Evolutionary conservation across 2,797 vertebrate species (phyloP), one percentile per base, ranked within the genome.

Genomic region (Sardinella longiceps): DNA sequence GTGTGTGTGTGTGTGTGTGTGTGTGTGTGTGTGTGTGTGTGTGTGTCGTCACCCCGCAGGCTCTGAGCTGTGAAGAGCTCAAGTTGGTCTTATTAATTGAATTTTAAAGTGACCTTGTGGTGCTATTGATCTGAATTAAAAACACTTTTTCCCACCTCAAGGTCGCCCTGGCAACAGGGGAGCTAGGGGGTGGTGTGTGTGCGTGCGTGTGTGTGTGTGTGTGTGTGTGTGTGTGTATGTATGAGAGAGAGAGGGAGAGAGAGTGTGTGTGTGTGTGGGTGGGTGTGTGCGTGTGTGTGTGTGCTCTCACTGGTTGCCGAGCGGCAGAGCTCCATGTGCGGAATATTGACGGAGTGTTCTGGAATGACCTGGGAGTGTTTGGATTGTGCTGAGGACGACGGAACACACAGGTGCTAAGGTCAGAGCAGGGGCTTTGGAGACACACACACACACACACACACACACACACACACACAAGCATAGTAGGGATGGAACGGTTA

Each of bases 71-170:
- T 77, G 81, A 28, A 33, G 81, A 84, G 81, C 58, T 87, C 33
- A 83, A 80, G 53, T 80, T 56, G 84, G 80, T 46, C 83, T 85
- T 84, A 84, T 87, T 90, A 88, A 89, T 89, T 87, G 94, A 94
- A 95, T 96, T 96, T 95, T 96, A 94, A 95, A 96, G 94, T 96
- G 95, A 96, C 95, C 95, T 96, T 96, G 95, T 90, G 90, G 89
- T 80, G 15, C 88, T 95, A 96, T 96, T 95, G 96, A 97, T 97
- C 92, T 93, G 94, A 95, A 95, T 96, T 94, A 94, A 94, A 93
- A 94, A 94, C 95, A 87, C 1, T 87, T 84, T 86, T 25, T 58
- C 91, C 90, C 90, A 88, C 91, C 91, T 94, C 94, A 95, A 95
- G 95, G 95, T 95, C 90, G 46, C 88, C 90, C 87, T 93, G 91